These are phyloP conservation scores for Thalassaphorura encarpata DNA, from an alignment of 1,140 invertebrate species.

Conservation along the genomic window DNA sequence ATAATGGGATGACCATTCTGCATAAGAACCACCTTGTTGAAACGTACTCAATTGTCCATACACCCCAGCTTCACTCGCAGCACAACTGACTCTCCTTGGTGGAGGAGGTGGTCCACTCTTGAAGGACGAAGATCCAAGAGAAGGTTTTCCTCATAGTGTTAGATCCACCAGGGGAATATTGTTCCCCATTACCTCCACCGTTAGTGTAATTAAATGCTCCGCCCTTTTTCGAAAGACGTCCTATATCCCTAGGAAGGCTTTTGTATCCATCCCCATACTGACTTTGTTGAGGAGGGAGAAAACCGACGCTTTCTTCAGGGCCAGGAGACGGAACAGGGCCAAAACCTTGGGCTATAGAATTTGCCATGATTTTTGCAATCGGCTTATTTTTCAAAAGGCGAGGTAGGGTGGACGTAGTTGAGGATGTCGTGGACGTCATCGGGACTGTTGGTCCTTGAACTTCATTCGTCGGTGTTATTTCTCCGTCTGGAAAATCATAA, in stretches of 20 bases:
- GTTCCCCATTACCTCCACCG: not conserved
- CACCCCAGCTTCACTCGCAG: slow-evolving; percentile 4
- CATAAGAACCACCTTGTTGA: slow-evolving; percentile 4
- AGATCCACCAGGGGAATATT: slow-evolving; percentile 11
- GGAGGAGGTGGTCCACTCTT: slow-evolving; percentile 29
- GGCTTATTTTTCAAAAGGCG: slow-evolving; percentile 29
- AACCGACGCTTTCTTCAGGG: not conserved
- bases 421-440: not conserved
- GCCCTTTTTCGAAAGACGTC: slow-evolving; percentile 20
- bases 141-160: slow-evolving; percentile 14
- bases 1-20: slow-evolving; percentile 1
- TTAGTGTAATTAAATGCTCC: slow-evolving; percentile 2
- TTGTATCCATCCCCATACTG: slow-evolving; percentile 27
- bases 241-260: slow-evolving; percentile 30
- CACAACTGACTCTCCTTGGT: slow-evolving; percentile 21
- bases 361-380: slow-evolving; percentile 27
- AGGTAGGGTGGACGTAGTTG: slow-evolving; percentile 21
- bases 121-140: not conserved
- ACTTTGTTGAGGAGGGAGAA: not conserved
- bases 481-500: slow-evolving; percentile 22
- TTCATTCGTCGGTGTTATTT: slow-evolving; percentile 30
- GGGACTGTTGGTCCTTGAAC: not conserved
- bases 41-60: slow-evolving; percentile 9
- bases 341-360: no score
- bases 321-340: slow-evolving; percentile 6